Percentiles rank a stretch among this genome's conserved stretches.
phyloP scores from a whole-genome alignment of 2,888 invertebrate genomes.

The Idaea aversata region DNA sequence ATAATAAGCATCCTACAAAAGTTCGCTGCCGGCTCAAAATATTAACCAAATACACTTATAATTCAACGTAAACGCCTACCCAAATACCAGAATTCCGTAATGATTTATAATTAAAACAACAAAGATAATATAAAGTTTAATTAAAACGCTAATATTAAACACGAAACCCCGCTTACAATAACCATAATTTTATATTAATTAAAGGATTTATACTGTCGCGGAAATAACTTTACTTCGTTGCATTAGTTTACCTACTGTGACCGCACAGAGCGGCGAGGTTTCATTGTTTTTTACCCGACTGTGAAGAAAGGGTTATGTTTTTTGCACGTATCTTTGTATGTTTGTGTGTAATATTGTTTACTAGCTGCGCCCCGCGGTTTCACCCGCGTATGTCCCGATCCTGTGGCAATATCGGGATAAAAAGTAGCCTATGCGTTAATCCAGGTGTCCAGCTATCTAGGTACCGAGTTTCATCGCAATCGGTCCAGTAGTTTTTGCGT shows the following conservation, averaged over 20 bases:
- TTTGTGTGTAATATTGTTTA: no score
- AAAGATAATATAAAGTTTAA: slow-evolving; percentile 35
- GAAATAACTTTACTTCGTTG: slow-evolving; percentile 20
- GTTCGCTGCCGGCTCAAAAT: neutral
- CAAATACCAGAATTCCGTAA: slow-evolving; percentile 16
- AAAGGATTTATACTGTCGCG: slow-evolving; percentile 25
- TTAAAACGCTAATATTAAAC: slow-evolving; percentile 31
- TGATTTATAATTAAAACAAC: slow-evolving; percentile 20
- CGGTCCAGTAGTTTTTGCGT: no score
- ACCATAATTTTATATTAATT: slow-evolving; percentile 32
- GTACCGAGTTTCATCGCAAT: no score
- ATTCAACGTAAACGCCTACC: slow-evolving; percentile 16
- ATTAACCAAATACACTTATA: slow-evolving; percentile 8
- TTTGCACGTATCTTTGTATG: no score
- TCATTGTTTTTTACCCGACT: neutral
- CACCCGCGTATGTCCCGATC: no score
- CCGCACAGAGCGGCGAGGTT: neutral
- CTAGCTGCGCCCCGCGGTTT: no score
- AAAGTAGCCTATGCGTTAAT: no score
- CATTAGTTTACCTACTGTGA: neutral
- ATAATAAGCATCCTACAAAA: slow-evolving; percentile 1
- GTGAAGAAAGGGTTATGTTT: no score
- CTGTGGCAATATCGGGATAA: no score
- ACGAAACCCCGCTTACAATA: slow-evolving; percentile 29
- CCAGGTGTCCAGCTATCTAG: no score